Evolutionary conservation across 2,113 vertebrate genomes (phyloP).

Genomic region (Stegostoma tigrinum): DNA sequence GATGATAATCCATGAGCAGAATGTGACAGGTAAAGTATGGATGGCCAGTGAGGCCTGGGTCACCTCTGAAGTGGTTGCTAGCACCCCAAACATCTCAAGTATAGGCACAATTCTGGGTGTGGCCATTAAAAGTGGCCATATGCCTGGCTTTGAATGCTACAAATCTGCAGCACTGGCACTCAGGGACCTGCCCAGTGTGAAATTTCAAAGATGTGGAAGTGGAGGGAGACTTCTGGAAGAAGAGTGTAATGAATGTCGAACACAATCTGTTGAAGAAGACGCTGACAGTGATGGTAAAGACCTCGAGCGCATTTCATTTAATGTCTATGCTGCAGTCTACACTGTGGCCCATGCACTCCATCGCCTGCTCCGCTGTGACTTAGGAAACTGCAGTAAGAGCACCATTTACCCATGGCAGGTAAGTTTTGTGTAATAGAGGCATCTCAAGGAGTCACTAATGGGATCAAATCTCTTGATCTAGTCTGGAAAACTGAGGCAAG

Average conservation of each 20-base stretch:
- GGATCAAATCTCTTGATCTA: not conserved
- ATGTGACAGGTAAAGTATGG: slow-evolving; percentile 21
- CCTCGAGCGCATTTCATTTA: not conserved
- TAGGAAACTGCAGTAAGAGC: not conserved
- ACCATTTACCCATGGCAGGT: slow-evolving; percentile 28
- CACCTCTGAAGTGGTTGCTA: not conserved
- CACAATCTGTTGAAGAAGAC: not conserved
- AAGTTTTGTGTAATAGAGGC: not conserved
- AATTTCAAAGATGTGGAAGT: not conserved
- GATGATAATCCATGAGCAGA: not conserved
- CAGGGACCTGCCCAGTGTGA: not conserved
- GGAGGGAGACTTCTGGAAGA: too few relatives aligned
- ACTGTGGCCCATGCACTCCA: not conserved
- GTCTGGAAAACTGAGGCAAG: not conserved
- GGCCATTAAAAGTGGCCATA: not conserved
- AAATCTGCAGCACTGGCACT: not conserved
- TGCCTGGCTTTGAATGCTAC: slow-evolving; percentile 14
- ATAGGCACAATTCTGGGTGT: slow-evolving; percentile 13
- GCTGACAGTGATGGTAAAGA: not conserved
- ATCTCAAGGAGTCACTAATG: not conserved
- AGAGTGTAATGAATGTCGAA: not conserved
- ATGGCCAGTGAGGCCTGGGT: slow-evolving; percentile 32
- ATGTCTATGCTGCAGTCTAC: not conserved
- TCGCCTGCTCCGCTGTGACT: not conserved
- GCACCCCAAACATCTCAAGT: slow-evolving; percentile 1